Evolutionary conservation across 2,113 vertebrate genomes (phyloP), one percentile per base, ranked within the genome.

Genomic region (Indri indri): DNA sequence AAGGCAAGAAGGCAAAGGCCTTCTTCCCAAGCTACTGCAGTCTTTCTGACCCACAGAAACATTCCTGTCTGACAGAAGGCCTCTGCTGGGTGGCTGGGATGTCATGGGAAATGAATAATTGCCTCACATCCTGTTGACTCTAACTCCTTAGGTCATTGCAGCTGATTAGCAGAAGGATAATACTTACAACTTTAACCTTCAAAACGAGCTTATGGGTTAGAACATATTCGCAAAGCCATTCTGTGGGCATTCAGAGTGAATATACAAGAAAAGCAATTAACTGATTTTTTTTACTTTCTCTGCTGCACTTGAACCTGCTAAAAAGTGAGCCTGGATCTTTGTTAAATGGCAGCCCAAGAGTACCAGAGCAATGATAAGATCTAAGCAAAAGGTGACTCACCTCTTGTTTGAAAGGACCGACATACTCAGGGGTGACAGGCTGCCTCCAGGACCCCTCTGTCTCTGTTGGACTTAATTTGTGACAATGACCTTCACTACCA

Each of bases 401-500:
- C 18, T 54, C 52, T 94, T 47, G 8, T 52, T 86, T 66, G 73
- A 95, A 96, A 87, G 34, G 40, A 71, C 17, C 90, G 34, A 50
- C 23, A 25, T 11, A 40, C 22, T 61, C 17, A 40, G 34, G 18
- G 6, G 88, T 63, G 50, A 95, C 13, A 50, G 73, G 25, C 63
- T 50, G 22, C 37, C 47, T 47, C 77, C 54, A 17, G 6, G 65
- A 87, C 42, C 45, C 45, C 57, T 88, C 47, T 57, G 30, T 95
- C n/a, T 23, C 37, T 82, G 80, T 50, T 52, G 16, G 47, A 82
- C 57, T 52, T 61, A 76, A 88, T 91, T 79, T 94, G 47, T 70
- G 68, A 91, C 77, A 93, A 25, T 37, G 14, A 91, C 34, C 81
- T 93, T 94, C 79, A 50, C 65, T 93, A 91, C 68, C 81, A 83